A percentile compares a stretch with the other conserved stretches of the same genome.
phyloP scores from a whole-genome alignment of 2,113 vertebrate genomes.

The Paramormyrops kingsleyae region DNA sequence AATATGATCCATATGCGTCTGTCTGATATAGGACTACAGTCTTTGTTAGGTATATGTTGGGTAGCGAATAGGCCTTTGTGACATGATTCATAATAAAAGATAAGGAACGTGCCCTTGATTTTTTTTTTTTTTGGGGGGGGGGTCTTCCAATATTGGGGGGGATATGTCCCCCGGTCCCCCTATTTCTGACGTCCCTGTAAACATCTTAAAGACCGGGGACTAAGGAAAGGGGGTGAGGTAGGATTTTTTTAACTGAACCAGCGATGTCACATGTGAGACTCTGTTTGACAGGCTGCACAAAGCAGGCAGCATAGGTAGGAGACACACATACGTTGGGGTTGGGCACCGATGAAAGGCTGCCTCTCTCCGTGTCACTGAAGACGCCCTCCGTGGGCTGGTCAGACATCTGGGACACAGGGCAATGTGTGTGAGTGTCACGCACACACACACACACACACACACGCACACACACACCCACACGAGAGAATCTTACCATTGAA shows the following conservation, averaged over 20 bases:
- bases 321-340: slow-evolving; percentile 71
- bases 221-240: not conserved
- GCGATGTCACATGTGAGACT: not conserved
- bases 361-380: slow-evolving; percentile 75
- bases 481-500: not conserved
- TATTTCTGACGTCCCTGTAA: not conserved
- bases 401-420: slow-evolving; percentile 66
- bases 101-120: not conserved
- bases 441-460: not conserved
- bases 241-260: not conserved
- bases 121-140: not conserved
- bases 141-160: no score
- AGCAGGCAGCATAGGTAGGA: not conserved
- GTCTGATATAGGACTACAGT: no score
- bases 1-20: no score
- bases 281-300: not conserved
- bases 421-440: no score
- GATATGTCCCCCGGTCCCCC: not conserved
- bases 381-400: slow-evolving; percentile 70
- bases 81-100: not conserved
- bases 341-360: slow-evolving; percentile 74
- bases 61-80: no score
- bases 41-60: no score
- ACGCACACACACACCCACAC: not conserved
- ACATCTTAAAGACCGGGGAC: not conserved